These are phyloP conservation scores for Ameiurus melas DNA, from an alignment of 2,113 vertebrate species.

Conservation along the genomic window DNA sequence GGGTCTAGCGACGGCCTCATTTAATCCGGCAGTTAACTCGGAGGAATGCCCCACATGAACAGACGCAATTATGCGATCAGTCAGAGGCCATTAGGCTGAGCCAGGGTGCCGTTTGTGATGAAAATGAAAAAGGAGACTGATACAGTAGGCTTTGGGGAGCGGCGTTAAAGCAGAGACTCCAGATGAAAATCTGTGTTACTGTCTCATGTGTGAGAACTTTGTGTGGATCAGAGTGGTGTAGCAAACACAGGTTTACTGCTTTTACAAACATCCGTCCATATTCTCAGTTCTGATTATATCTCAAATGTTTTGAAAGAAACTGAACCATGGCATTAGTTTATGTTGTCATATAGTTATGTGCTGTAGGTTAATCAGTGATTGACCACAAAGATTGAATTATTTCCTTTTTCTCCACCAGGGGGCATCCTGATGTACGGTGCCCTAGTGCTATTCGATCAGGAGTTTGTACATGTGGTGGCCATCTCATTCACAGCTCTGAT, in stretches of 20 bases:
- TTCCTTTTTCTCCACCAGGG: conserved; percentile 73
- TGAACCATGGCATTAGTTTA: not conserved
- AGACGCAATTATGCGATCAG: conserved; percentile 66
- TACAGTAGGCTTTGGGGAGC: conserved; percentile 48
- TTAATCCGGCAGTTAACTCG: conserved; percentile 63
- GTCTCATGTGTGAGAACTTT: not conserved
- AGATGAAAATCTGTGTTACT: not conserved
- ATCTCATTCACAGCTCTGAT: conserved; percentile 97
- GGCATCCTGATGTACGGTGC: conserved; percentile 95
- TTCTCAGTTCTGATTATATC: not conserved
- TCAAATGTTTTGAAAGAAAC: not conserved
- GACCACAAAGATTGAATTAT: not conserved
- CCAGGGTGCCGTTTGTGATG: conserved; percentile 58
- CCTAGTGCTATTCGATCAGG: conserved; percentile 91
- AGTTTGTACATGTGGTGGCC: conserved; percentile 96
- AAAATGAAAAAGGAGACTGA: conserved; percentile 60
- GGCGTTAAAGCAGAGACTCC: conserved; percentile 36
- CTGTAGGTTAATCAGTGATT: not conserved
- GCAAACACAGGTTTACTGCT: not conserved
- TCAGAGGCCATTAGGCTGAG: conserved; percentile 62
- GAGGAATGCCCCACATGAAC: conserved; percentile 63
- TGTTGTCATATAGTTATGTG: not conserved
- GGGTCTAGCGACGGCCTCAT: conserved; percentile 59
- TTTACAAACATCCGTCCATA: not conserved
- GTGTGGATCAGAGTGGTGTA: not conserved